These are phyloP conservation scores for Luscinia luscinia DNA, from an alignment of 2,797 vertebrate genomes.

Conservation along the genomic window DNA sequence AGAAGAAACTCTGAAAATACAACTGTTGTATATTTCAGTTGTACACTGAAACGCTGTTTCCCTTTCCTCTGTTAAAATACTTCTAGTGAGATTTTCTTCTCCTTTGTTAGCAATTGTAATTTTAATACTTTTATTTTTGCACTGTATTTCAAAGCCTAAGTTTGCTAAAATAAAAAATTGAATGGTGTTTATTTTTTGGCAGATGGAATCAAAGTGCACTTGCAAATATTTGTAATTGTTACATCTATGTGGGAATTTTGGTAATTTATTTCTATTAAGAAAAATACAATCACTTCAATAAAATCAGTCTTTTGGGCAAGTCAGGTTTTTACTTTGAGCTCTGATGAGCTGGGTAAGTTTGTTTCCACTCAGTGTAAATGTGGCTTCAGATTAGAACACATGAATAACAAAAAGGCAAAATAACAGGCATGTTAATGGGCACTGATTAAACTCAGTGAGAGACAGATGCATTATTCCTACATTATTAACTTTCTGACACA, in stretches of 20 bases:
- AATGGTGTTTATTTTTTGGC: not conserved
- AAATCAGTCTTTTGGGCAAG: not conserved
- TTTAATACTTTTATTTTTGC: not conserved
- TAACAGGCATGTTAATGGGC: constrained; percentile 45
- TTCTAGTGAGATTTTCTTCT: not conserved
- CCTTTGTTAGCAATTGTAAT: not conserved
- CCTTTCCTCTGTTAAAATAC: not conserved
- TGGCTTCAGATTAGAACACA: not conserved
- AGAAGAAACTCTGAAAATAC: constrained; percentile 9
- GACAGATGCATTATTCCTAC: constrained; percentile 64
- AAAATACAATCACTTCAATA: not conserved
- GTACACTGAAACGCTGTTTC: not conserved
- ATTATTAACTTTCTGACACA: constrained; percentile 71
- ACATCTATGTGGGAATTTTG: not conserved
- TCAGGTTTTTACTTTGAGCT: not conserved
- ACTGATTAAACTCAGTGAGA: constrained; percentile 71
- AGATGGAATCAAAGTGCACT: not conserved
- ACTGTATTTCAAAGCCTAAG: not conserved
- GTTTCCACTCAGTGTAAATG: not conserved
- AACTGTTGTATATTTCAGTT: not conserved
- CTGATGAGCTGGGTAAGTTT: not conserved
- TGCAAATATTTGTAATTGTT: not conserved
- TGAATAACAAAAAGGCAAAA: constrained; percentile 54
- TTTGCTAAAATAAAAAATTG: not conserved
- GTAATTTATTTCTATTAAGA: not conserved